Base-by-base conservation (phyloP, 2,888 invertebrate genomes). In the Caenorhabditis auriculariae region DNA sequence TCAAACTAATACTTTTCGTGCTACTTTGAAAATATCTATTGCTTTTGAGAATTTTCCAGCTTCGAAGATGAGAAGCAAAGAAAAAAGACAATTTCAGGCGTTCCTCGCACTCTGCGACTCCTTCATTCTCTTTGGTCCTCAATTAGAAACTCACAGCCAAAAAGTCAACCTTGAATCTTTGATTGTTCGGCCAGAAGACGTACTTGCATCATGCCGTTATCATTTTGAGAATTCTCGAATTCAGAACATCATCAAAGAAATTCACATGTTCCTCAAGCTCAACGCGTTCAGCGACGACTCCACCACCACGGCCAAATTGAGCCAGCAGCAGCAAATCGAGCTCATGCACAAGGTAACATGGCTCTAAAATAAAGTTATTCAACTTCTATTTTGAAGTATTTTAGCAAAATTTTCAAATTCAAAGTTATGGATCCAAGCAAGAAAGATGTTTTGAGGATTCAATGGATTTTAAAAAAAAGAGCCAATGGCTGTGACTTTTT, bases 21-120 rank as follows among this genome's bases (percentile, higher is more conserved):
- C n/a, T n/a, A n/a, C n/a, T n/a, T n/a, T n/a, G n/a, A n/a, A n/a
- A n/a, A n/a, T n/a, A n/a, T n/a, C n/a, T n/a, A n/a, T n/a, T n/a
- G n/a, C n/a, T n/a, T n/a, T n/a, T n/a, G n/a, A n/a, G n/a, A n/a
- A n/a, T n/a, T n/a, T n/a, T n/a, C n/a, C n/a, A n/a, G n/a, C n/a
- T n/a, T n/a, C n/a, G n/a, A n/a, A n/a, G n/a, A n/a, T n/a, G n/a
- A n/a, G n/a, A n/a, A n/a, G n/a, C n/a, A n/a, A n/a, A 32, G 5
- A 46, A 7, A 9, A 46, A n/a, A 4, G 35, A 0, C 24, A 23
- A 17, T 49, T 72, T 28, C 83, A 90, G 88, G 92, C 95, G 0
- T 98, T 92, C 84, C 88, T 91, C 60, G 90, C 91, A n/a, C 88
- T 96, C 51, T 96, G 96, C 84, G 98, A 98, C 85, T 85, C 93